These are phyloP conservation scores for Patagioenas fasciata DNA, from an alignment of 2,113 vertebrate genomes.

Conservation along the genomic window DNA sequence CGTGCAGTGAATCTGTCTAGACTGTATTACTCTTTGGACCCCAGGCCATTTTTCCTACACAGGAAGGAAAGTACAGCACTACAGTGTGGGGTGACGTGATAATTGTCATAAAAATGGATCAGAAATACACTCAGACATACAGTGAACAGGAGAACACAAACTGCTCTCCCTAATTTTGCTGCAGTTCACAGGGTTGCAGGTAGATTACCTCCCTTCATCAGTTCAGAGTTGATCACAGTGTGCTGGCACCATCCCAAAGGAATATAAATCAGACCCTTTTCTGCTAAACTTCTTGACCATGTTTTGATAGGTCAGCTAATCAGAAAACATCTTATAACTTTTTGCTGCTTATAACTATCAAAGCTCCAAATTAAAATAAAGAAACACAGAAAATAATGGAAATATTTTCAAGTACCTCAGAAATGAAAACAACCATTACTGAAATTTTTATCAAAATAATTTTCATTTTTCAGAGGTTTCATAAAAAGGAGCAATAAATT, in stretches of 20 bases:
- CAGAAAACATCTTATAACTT: neutral
- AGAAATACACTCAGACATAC: neutral
- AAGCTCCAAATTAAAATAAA: neutral
- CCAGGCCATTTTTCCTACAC: neutral
- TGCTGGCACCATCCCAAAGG: neutral
- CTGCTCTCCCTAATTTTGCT: neutral
- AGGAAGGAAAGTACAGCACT: neutral
- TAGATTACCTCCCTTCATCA: neutral
- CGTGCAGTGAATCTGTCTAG: constrained; percentile 3
- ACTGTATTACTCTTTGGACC: neutral
- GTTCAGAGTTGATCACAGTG: neutral
- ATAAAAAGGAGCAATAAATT: neutral
- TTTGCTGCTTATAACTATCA: neutral
- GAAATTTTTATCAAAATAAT: neutral
- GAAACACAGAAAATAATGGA: neutral
- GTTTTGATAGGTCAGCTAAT: neutral
- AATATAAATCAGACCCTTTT: neutral
- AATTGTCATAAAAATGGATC: neutral
- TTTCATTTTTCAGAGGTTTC: neutral
- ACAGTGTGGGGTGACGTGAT: neutral
- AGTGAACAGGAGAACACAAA: neutral
- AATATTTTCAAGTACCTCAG: neutral
- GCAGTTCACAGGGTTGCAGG: neutral
- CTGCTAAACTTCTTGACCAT: neutral
- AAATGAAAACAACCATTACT: neutral